Percentiles rank a stretch among this genome's conserved stretches.
Evolutionary conservation across 2,113 vertebrate species (phyloP).

Genomic region (Brachyhypopomus gauderio): DNA sequence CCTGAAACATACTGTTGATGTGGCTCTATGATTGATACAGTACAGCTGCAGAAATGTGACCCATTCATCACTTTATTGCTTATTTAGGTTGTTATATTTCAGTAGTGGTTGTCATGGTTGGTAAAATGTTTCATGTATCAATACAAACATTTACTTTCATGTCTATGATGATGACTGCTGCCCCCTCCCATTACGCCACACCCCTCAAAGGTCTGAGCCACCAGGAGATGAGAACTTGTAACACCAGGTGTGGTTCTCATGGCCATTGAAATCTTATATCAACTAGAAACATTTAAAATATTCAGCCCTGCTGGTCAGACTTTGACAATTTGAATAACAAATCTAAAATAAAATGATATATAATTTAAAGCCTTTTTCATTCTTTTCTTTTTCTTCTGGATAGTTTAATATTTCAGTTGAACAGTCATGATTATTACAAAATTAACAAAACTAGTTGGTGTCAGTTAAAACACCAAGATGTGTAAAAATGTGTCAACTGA

Average conservation of each 20-base stretch:
- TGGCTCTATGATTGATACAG: too few relatives aligned
- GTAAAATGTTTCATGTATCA: constrained; percentile 8
- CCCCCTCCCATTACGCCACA: too few relatives aligned
- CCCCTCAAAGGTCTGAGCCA: not conserved
- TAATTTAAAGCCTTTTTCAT: too few relatives aligned
- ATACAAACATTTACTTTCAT: constrained; percentile 1
- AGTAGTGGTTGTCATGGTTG: not conserved
- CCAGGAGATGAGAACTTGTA: constrained; percentile 1
- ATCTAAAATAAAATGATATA: too few relatives aligned
- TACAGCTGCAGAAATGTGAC: not conserved
- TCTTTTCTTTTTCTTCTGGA: too few relatives aligned
- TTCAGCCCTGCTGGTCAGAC: not conserved
- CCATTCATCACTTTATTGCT: not conserved
- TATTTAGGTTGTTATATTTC: constrained; percentile 1
- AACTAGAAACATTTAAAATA: not conserved
- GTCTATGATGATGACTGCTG: not conserved
- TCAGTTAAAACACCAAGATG: too few relatives aligned
- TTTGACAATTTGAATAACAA: not conserved
- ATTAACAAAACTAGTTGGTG: too few relatives aligned
- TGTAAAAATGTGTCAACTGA: too few relatives aligned
- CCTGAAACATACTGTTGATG: too few relatives aligned
- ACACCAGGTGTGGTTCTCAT: not conserved
- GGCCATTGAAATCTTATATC: constrained; percentile 17
- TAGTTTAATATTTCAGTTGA: too few relatives aligned
- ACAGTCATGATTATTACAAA: too few relatives aligned